Conservation (phyloP, 2,113 vertebrate species). For the Romanogobio albipinnatus region DNA sequence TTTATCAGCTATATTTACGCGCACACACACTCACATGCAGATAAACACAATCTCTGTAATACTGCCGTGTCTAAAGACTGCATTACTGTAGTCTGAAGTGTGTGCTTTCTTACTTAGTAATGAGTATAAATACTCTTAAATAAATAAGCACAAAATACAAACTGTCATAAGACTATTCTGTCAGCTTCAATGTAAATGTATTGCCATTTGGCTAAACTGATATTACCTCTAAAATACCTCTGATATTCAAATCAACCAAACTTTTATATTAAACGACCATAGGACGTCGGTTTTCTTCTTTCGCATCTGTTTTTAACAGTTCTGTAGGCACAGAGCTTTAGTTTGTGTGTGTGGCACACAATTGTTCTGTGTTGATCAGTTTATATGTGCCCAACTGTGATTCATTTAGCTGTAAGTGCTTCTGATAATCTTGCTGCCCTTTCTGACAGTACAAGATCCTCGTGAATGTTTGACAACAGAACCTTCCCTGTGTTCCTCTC, state of each 20-base stretch:
- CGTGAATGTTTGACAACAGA: constrained; percentile 9
- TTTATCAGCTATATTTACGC: not conserved
- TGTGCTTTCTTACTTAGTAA: not conserved
- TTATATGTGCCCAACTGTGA: constrained; percentile 3
- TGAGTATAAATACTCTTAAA: not conserved
- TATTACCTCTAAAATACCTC: not conserved
- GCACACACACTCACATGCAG: not conserved
- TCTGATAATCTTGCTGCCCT: not conserved
- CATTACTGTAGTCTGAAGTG: not conserved
- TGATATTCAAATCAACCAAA: not conserved
- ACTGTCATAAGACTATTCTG: not conserved
- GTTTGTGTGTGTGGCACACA: constrained; percentile 22
- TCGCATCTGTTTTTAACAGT: not conserved
- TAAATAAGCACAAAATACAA: constrained; percentile 14
- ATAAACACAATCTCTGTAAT: constrained; percentile 40
- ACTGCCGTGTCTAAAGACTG: not conserved
- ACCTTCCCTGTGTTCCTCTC: constrained; percentile 15
- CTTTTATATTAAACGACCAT: not conserved
- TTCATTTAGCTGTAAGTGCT: constrained; percentile 25
- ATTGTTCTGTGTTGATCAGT: not conserved
- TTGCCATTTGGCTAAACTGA: not conserved
- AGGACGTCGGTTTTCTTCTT: not conserved
- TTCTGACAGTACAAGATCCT: constrained; percentile 16
- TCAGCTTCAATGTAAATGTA: not conserved
- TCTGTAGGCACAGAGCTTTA: not conserved